These are phyloP conservation scores for Trissoscelio sp. DNA, from an alignment of 2,888 invertebrate species.

Conservation along the genomic window DNA sequence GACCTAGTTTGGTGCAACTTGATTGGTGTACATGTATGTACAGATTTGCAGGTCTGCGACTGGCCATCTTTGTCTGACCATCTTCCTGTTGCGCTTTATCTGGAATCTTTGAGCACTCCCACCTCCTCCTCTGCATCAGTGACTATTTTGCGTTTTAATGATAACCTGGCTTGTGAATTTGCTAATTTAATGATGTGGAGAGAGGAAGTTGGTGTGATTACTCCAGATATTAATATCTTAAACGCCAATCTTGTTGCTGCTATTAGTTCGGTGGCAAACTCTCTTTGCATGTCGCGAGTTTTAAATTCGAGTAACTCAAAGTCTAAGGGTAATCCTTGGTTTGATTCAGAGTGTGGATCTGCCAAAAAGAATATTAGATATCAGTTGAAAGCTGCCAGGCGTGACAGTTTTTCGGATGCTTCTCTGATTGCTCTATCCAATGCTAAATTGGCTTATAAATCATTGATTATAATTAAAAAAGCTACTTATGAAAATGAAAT, in stretches of 20 bases:
- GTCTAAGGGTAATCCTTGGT: not conserved
- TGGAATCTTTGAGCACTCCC: not conserved
- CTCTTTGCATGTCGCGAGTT: not conserved
- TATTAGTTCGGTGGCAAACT: not conserved
- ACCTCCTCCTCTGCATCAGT: not conserved
- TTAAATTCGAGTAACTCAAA: not conserved
- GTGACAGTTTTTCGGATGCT: not conserved
- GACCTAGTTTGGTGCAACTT: not conserved
- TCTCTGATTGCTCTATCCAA: not conserved
- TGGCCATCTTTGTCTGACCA: not conserved
- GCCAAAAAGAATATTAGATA: not conserved
- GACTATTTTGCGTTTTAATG: not conserved
- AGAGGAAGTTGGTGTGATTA: not conserved
- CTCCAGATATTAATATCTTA: not conserved
- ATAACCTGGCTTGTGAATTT: not conserved
- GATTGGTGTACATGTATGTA: not conserved
- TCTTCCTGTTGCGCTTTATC: too few relatives aligned
- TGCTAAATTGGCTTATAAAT: not conserved
- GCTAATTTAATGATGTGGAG: not conserved
- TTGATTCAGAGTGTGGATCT: not conserved
- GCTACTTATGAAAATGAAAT: not conserved
- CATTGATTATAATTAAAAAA: not conserved
- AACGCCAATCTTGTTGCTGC: not conserved
- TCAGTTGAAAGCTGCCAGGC: not conserved
- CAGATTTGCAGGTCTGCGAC: not conserved